Conservation (phyloP, 2,797 vertebrate genomes). For the Ctenochaetus hawaiiensis region DNA sequence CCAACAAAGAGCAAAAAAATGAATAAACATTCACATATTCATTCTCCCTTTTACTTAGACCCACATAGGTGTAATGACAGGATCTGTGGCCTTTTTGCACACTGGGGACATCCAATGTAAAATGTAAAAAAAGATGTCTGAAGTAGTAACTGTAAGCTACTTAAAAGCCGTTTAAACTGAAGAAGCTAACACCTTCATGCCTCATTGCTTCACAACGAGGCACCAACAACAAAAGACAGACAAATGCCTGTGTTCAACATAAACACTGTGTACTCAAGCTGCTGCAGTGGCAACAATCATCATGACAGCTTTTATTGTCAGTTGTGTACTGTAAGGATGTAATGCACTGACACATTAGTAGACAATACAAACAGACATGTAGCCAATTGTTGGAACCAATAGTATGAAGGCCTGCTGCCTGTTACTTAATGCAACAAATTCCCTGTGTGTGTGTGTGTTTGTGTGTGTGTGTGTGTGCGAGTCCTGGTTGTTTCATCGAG, state of each 20-base stretch:
- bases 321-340: neutral
- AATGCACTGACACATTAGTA: conserved; percentile 19
- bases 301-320: conserved; percentile 26
- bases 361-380: neutral
- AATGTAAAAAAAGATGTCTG: conserved; percentile 18
- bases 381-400: conserved; percentile 2
- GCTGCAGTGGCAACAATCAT: conserved; percentile 19
- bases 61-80: conserved; percentile 27
- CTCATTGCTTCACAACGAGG: conserved; percentile 41
- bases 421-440: neutral
- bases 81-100: conserved; percentile 1
- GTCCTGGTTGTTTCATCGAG: conserved; percentile 24
- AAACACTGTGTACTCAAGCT: conserved; percentile 32
- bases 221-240: conserved; percentile 29
- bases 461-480: no score
- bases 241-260: conserved; percentile 31
- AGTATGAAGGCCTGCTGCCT: neutral
- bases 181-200: conserved; percentile 30
- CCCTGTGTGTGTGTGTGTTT: neutral
- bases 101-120: conserved; percentile 6
- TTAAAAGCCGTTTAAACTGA: conserved; percentile 33
- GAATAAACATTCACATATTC: neutral
- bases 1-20: conserved; percentile 9
- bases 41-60: neutral
- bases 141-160: conserved; percentile 22